Conservation (phyloP, 2,797 vertebrate species). For the Pteropus rufus region DNA sequence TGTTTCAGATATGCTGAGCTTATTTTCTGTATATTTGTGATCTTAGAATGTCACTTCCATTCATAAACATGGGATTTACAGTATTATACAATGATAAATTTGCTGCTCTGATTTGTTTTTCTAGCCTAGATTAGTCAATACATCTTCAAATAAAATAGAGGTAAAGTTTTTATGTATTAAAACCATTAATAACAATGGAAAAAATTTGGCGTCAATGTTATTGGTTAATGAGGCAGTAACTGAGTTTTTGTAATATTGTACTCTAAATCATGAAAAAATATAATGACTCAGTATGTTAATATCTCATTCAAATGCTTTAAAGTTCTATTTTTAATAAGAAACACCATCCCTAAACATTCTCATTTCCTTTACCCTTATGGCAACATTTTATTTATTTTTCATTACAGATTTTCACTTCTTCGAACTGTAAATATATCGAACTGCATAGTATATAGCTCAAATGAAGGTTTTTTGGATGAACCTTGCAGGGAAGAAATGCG, state of each 20-base stretch:
- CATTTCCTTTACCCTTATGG: not conserved
- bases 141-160: not conserved
- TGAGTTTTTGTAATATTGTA: not conserved
- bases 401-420: not conserved
- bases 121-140: not conserved
- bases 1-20: not conserved
- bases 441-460: accelerated
- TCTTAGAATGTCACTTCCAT: not conserved
- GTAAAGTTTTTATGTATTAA: not conserved
- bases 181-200: not conserved
- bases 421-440: accelerated
- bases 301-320: not conserved
- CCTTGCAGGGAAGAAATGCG: accelerated
- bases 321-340: not conserved
- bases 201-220: not conserved
- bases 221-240: not conserved
- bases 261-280: not conserved
- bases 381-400: conserved; percentile 27
- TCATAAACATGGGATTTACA: not conserved
- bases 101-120: not conserved
- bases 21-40: not conserved
- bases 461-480: accelerated
- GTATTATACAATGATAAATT: not conserved
- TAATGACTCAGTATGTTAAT: not conserved
- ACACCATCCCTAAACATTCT: not conserved